These are phyloP conservation scores for Leptinotarsa rubiginosa DNA, from an alignment of 2,888 invertebrate species.

Conservation along the genomic window DNA sequence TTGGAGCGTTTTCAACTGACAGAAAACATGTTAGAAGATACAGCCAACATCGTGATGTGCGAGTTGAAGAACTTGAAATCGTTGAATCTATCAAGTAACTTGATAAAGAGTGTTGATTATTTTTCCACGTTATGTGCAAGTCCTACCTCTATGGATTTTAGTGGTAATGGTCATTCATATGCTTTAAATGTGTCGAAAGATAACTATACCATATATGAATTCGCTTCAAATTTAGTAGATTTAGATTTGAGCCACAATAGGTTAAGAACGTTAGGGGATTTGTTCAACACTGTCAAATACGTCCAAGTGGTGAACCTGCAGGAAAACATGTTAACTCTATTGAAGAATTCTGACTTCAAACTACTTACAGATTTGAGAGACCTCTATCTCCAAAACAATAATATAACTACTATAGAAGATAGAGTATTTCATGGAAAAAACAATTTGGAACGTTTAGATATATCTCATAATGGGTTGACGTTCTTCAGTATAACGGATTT, in stretches of 20 bases:
- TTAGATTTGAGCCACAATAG: conserved; percentile 55
- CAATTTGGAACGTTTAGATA: conserved; percentile 47
- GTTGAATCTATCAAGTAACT: conserved; percentile 48
- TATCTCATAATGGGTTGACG: conserved; percentile 51
- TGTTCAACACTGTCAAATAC: conserved; percentile 44
- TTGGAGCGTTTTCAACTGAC: conserved; percentile 50
- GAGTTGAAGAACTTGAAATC: conserved; percentile 48
- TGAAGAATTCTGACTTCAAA: conserved; percentile 45
- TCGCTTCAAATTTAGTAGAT: conserved; percentile 43
- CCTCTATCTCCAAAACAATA: conserved; percentile 45
- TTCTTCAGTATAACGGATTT: conserved; percentile 47
- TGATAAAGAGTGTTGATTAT: conserved; percentile 36
- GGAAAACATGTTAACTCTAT: conserved; percentile 45
- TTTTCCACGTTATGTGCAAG: conserved; percentile 44
- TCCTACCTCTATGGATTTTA: conserved; percentile 15
- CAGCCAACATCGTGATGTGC: conserved; percentile 53
- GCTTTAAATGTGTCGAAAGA: conserved; percentile 23
- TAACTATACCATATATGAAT: conserved; percentile 32
- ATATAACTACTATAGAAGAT: conserved; percentile 43
- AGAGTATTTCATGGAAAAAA: conserved; percentile 45
- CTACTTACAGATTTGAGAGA: conserved; percentile 46
- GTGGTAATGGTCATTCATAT: conserved; percentile 34
- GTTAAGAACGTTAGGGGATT: conserved; percentile 46
- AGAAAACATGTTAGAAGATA: conserved; percentile 48
- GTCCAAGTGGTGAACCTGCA: conserved; percentile 49